Evolutionary conservation across 2,113 vertebrate genomes (phyloP).

Genomic region (Excalfactoria chinensis): DNA sequence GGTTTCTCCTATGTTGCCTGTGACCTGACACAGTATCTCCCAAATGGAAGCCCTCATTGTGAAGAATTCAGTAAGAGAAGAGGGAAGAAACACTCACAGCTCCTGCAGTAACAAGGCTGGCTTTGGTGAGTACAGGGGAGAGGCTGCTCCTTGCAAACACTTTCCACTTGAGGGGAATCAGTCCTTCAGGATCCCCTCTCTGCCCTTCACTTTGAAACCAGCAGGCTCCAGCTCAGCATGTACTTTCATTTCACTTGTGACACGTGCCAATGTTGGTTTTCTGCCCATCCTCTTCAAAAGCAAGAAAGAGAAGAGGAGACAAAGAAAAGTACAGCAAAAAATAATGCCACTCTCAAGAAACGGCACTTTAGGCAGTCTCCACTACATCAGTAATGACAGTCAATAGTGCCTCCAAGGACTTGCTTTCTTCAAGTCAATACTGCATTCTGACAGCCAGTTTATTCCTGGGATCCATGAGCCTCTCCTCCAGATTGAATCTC

Average conservation of each 20-base stretch:
- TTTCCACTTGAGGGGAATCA: background rate
- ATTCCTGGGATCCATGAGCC: conserved; percentile 64
- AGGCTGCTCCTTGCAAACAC: background rate
- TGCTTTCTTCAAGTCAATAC: conserved; percentile 50
- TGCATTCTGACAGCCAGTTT: conserved; percentile 67
- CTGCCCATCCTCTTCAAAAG: conserved; percentile 20
- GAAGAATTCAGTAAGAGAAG: background rate
- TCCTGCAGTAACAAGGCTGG: background rate
- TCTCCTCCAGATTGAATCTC: conserved; percentile 62
- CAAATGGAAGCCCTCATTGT: background rate
- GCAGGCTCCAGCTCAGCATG: conserved; percentile 9
- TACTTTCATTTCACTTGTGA: background rate
- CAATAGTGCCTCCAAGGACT: conserved; percentile 65
- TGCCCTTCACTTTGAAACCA: background rate
- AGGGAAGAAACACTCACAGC: background rate
- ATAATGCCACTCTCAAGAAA: conserved; percentile 51
- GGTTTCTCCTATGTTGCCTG: background rate
- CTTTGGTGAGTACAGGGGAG: background rate
- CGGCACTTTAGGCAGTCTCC: conserved; percentile 52
- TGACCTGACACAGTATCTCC: background rate
- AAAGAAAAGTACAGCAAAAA: conserved; percentile 33
- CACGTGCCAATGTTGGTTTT: background rate
- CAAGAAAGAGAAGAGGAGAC: background rate
- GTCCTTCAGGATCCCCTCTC: background rate
- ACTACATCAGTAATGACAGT: conserved; percentile 69